Base-by-base conservation (phyloP, 1,140 invertebrate species). In the Dendrolimus kikuchii region DNA sequence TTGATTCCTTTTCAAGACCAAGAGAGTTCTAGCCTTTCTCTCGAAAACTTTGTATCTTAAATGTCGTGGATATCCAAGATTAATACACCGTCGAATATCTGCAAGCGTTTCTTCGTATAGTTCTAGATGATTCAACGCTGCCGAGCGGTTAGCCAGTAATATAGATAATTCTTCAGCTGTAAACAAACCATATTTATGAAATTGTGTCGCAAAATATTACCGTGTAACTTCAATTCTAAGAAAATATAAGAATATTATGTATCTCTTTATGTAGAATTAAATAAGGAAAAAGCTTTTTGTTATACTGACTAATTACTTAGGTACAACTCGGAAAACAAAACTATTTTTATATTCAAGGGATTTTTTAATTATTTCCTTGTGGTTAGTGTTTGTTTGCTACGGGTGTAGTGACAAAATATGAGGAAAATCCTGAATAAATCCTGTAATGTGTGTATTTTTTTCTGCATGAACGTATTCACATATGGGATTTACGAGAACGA, bases 61-160 rank as follows among this genome's bases (percentile, higher is more conserved):
- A 49, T 94, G 90, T 53, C 90, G 86, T 5, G 95, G 95, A 78
- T 96, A 97, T 6, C 90, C 91, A 41, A 91, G 75, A 3, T 89
- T 77, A 0, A 95, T 68, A 6, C 94, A 92, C 40, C 91, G 80
- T n/a, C 91, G 84, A 38, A 95, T 93, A 70, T 98, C 95, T 5
- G 84, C 71, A 7, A 95, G 67, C 0, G 92, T 89, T 37, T 90
- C 82, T 62, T 92, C 86, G 77, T 92, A 93, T 53, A 92, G 89
- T 49, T 93, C 88, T 71, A 96, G 71, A 74, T 97, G 95, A 71
- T 93, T 96, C 5, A 96, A 87, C 1, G 93, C 92, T 1, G 96
- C 96, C 7, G 96, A 98, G 49, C 96, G 90, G 81, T 98, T 98
- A 4, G 94, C 95, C 59, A 94, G 89, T 4, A 94, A 89, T 43